Conservation (phyloP, 2,888 invertebrate genomes). For the Stictocephala bisonia region DNA sequence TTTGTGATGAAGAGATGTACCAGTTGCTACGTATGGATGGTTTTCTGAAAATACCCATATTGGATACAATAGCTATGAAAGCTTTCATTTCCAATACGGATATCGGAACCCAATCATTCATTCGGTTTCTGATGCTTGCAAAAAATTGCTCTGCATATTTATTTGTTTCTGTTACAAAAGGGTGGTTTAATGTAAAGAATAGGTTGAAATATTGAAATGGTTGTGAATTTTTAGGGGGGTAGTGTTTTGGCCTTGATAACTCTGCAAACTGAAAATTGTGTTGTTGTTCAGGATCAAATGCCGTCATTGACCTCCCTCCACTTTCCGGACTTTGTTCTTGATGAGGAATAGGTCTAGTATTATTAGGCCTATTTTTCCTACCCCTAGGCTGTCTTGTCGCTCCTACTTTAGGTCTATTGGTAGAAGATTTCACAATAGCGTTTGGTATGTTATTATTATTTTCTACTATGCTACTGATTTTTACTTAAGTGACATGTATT, state of each 20-base stretch:
- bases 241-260: neutral
- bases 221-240: neutral
- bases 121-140: neutral
- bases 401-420: too few relatives aligned
- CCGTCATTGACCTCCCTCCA: too few relatives aligned
- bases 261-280: too few relatives aligned
- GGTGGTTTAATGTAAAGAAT: neutral
- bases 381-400: too few relatives aligned
- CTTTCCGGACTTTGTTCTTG: too few relatives aligned
- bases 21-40: neutral
- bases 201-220: neutral
- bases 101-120: neutral
- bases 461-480: too few relatives aligned
- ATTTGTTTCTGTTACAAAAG: neutral
- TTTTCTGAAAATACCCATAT: neutral
- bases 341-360: too few relatives aligned
- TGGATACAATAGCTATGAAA: neutral
- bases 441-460: too few relatives aligned
- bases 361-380: too few relatives aligned
- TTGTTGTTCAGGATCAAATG: too few relatives aligned
- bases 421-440: too few relatives aligned
- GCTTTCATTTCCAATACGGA: conserved; percentile 17
- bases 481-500: too few relatives aligned
- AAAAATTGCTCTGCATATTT: neutral
- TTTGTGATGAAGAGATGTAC: neutral